Base-by-base conservation (phyloP, 1,140 invertebrate genomes). In the Armadillidium nasatum region DNA sequence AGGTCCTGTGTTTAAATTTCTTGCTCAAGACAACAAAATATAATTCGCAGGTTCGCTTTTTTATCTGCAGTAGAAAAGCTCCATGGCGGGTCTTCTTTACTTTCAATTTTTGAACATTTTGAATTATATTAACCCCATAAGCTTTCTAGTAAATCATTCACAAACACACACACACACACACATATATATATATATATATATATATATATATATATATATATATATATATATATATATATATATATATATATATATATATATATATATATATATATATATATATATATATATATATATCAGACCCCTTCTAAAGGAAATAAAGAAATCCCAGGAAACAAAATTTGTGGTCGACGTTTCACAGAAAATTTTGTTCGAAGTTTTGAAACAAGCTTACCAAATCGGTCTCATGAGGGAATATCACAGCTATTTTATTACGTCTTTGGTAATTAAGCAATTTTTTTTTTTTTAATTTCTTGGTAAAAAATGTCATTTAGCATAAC, bases 291-390 rank as follows among this genome's bases (percentile, higher is more conserved):
- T n/a, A 83, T 88, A n/a, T n/a, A n/a, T n/a, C n/a, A n/a, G n/a
- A n/a, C n/a, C n/a, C n/a, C n/a, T n/a, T n/a, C n/a, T n/a, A 70
- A 87, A 88, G 81, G 85, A 87, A 43, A 82, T 88, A n/a, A 84
- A 84, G 76, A 81, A 84, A n/a, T 81, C 80, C 7, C 84, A 83
- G 21, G 86, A 87, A 78, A 82, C 84, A 6, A 83, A 85, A 76
- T 84, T 89, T 60, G 83, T 89, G 44, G 82, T 89, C 10, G 87
- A 88, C 82, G 87, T 87, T 75, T 77, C 79, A 22, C 80, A 73
- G 44, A 73, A 83, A 0, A 85, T 83, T 80, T 78, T 86, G 0
- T 80, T 82, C 7, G 70, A 78, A 13, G 79, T 86, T 7, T 78
- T 87, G 6, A 81, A 83, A 60, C 82, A 87, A 79, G 86, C 86